Percentiles rank a stretch among this genome's conserved stretches.
phyloP scores from a whole-genome alignment of 2,888 invertebrate genomes.

The Hypselothyrea guttata region DNA sequence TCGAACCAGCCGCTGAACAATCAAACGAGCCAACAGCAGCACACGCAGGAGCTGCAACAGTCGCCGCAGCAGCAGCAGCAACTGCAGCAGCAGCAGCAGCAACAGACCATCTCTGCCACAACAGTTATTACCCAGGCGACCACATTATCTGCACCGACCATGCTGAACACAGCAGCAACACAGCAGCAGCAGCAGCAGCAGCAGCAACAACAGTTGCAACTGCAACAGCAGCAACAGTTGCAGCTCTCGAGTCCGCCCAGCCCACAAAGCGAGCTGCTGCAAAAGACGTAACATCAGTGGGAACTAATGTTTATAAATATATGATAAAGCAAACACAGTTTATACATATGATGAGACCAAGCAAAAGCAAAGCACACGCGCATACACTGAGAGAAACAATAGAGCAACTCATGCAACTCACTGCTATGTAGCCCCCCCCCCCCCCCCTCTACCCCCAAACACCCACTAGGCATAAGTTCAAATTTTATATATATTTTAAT shows the following conservation, averaged over 20 bases:
- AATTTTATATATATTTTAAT: slow-evolving; percentile 29
- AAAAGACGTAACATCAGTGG: slow-evolving; percentile 83
- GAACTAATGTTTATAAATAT: slow-evolving; percentile 83
- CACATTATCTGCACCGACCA: slow-evolving; percentile 79
- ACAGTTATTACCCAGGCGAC: slow-evolving; percentile 81
- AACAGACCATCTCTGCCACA: slow-evolving; percentile 80
- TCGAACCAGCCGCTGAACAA: slow-evolving; percentile 90
- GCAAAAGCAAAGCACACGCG: slow-evolving; percentile 59
- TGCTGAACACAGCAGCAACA: slow-evolving; percentile 61
- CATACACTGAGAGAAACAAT: slow-evolving; percentile 11
- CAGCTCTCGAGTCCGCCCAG: slow-evolving; percentile 81
- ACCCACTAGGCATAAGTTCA: slow-evolving; percentile 22
- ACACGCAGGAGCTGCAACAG: slow-evolving; percentile 56
- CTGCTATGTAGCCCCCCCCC: slow-evolving; percentile 7
- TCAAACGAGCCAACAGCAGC: slow-evolving; percentile 74
- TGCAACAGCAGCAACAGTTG: slow-evolving; percentile 59
- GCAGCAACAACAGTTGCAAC: slow-evolving; percentile 33
- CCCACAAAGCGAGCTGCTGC: slow-evolving; percentile 81
- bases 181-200: slow-evolving; percentile 31
- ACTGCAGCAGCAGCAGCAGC: slow-evolving; percentile 66
- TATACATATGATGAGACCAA: slow-evolving; percentile 77
- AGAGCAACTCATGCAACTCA: slow-evolving; percentile 24
- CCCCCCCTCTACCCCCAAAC: too few species aligned
- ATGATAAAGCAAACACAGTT: slow-evolving; percentile 70
- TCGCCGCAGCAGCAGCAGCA: slow-evolving; percentile 70